Percentiles rank a stretch among this genome's conserved stretches.
Evolutionary conservation across 2,888 invertebrate species (phyloP).

Genomic region (Tenthredo notha): DNA sequence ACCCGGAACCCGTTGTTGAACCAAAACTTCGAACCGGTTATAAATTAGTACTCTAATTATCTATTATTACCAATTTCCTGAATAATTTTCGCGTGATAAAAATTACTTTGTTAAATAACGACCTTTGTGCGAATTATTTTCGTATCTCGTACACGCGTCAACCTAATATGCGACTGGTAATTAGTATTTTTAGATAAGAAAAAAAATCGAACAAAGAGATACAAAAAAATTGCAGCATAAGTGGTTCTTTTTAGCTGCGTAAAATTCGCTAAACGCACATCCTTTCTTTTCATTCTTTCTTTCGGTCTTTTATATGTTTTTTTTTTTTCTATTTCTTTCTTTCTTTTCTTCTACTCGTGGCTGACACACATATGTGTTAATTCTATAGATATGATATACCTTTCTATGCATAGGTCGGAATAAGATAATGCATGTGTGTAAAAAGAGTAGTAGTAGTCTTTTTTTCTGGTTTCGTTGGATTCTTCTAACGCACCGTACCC

Average conservation of each 20-base stretch:
- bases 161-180: background rate
- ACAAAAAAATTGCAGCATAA: background rate
- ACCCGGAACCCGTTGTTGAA: slow-evolving; percentile 41
- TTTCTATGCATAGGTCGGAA: background rate
- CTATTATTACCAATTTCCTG: slow-evolving; percentile 10
- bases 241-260: background rate
- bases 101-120: background rate
- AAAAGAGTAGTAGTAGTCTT: background rate
- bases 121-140: background rate
- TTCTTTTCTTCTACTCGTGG: background rate
- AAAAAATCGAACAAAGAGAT: background rate
- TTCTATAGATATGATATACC: background rate
- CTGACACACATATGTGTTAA: background rate
- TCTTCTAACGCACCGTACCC: background rate
- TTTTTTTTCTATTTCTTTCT: background rate
- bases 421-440: background rate
- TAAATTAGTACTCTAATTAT: slow-evolving; percentile 9
- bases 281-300: background rate
- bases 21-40: slow-evolving; percentile 38
- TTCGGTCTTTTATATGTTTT: background rate
- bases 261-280: background rate
- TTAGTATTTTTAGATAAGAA: background rate
- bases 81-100: slow-evolving; percentile 6
- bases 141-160: background rate
- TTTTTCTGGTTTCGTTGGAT: background rate